Evolutionary conservation across 2,797 vertebrate species (phyloP).

Genomic region (Coluber constrictor): DNA sequence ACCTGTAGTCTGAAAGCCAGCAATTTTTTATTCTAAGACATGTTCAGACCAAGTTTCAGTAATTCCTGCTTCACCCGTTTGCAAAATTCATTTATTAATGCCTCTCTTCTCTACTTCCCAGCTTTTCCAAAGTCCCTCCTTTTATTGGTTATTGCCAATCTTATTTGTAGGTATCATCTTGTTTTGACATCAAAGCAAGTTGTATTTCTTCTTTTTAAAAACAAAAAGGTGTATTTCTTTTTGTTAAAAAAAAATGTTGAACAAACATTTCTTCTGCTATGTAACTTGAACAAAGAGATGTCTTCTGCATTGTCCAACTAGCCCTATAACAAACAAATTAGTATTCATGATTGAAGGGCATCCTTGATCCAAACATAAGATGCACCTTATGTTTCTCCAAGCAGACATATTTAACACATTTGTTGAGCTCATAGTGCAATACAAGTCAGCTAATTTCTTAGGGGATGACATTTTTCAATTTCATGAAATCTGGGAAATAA

Average conservation of each 20-base stretch:
- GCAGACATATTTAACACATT: background rate
- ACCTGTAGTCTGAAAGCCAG: background rate
- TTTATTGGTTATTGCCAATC: background rate
- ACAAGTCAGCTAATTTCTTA: background rate
- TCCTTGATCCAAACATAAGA: background rate
- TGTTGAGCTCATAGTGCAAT: background rate
- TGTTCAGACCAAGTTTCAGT: background rate
- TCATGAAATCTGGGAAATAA: slow-evolving; percentile 20
- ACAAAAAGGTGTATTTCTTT: background rate
- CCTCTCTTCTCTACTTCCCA: background rate
- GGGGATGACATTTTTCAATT: slow-evolving; percentile 32
- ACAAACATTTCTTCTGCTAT: slow-evolving; percentile 1
- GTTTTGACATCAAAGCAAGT: background rate
- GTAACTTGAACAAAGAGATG: slow-evolving; percentile 42
- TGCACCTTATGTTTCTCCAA: background rate
- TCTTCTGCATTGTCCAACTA: slow-evolving; percentile 22
- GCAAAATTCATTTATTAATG: background rate
- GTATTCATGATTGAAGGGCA: slow-evolving; percentile 19
- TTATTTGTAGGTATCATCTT: background rate
- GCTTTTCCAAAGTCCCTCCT: background rate
- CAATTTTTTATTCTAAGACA: background rate
- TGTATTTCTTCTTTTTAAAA: background rate
- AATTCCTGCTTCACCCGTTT: background rate
- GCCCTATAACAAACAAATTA: slow-evolving; percentile 54
- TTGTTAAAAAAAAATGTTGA: background rate